Percentiles rank a stretch among this genome's conserved stretches.
These are phyloP conservation scores for Pithys albifrons DNA, from an alignment of 2,113 vertebrate species.

Conservation along the genomic window DNA sequence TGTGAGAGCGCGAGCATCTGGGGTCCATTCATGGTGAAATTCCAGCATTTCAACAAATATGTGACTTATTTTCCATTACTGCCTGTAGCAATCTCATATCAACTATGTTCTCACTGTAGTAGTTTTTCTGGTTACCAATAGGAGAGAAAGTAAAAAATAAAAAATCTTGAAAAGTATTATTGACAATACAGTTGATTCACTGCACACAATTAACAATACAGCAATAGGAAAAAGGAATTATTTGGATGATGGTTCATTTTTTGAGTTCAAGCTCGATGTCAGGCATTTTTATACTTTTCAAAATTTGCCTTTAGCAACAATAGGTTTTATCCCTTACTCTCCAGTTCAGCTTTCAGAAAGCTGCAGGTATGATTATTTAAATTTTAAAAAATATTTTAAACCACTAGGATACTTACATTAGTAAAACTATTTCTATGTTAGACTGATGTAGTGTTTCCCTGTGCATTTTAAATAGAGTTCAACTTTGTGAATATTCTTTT, in stretches of 20 bases:
- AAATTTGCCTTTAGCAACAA: not conserved
- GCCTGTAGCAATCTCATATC: not conserved
- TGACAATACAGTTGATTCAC: not conserved
- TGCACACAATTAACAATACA: not conserved
- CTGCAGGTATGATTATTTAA: not conserved
- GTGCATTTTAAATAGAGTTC: not conserved
- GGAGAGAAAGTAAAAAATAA: not conserved
- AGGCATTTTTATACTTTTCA: not conserved
- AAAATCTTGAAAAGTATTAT: not conserved
- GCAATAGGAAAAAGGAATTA: not conserved
- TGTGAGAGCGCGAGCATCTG: not conserved
- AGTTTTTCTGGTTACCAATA: not conserved
- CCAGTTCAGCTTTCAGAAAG: not conserved
- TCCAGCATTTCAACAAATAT: not conserved
- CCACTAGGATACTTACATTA: not conserved
- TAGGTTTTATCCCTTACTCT: not conserved
- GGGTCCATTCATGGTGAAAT: not conserved
- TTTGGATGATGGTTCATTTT: not conserved
- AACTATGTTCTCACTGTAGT: not conserved
- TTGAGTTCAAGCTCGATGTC: not conserved
- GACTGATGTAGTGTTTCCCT: not conserved
- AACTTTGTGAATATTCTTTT: not conserved
- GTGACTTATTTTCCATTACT: not conserved
- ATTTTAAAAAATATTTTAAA: not conserved
- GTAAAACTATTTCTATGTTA: not conserved